Conservation (phyloP, 1,140 invertebrate species). For the Palaemon carinicauda region DNA sequence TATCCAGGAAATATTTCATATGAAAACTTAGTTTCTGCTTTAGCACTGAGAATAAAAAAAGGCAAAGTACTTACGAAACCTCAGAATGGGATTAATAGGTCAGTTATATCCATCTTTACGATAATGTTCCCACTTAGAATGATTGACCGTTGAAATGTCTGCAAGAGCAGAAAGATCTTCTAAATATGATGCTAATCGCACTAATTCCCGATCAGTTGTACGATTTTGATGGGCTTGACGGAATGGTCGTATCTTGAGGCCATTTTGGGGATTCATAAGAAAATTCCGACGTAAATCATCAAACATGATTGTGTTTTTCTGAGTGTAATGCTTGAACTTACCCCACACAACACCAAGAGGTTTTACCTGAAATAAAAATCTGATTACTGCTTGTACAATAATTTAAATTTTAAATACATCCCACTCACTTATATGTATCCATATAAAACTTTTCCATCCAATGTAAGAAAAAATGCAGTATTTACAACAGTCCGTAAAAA, state of each 20-base stretch:
- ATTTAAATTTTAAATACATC: too few species aligned
- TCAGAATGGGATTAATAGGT: background rate
- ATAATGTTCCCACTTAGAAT: slow-evolving; percentile 90
- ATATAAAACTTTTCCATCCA: background rate
- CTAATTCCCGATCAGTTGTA: slow-evolving; percentile 82
- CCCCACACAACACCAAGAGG: slow-evolving; percentile 97
- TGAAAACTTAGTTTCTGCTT: background rate
- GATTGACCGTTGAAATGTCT: slow-evolving; percentile 86
- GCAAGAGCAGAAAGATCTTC: slow-evolving; percentile 83
- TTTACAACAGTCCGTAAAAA: too few species aligned
- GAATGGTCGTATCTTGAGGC: slow-evolving; percentile 89
- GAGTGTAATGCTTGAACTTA: slow-evolving; percentile 84
- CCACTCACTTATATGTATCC: too few species aligned
- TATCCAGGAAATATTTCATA: background rate
- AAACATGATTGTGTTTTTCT: slow-evolving; percentile 97
- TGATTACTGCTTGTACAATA: too few species aligned
- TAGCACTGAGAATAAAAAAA: background rate
- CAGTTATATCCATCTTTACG: slow-evolving; percentile 50
- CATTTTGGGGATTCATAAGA: slow-evolving; percentile 96
- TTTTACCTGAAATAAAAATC: slow-evolving; percentile 76
- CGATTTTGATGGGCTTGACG: slow-evolving; percentile 89
- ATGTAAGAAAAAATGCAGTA: background rate
- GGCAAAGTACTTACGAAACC: background rate
- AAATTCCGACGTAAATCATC: slow-evolving; percentile 98
- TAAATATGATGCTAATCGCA: slow-evolving; percentile 85